Conservation (phyloP, 23 tunicate species). For the Styela clava region DNA sequence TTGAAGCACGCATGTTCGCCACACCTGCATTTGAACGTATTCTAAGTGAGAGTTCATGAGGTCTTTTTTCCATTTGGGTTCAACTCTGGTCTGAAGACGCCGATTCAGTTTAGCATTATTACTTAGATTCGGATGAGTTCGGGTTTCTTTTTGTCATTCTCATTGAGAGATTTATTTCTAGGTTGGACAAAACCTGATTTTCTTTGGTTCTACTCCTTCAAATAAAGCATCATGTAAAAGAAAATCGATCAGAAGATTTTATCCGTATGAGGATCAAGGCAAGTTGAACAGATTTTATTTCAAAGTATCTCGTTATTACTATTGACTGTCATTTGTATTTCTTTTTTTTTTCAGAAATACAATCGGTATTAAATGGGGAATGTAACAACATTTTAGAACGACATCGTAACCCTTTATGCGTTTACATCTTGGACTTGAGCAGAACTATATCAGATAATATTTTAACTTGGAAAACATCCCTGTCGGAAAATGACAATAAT, state of each 20-base stretch:
- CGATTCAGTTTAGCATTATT: too few relatives aligned
- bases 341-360: not conserved
- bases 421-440: slow-evolving; percentile 8
- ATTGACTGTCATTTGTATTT: too few relatives aligned
- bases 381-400: not conserved
- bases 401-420: slow-evolving; percentile 17
- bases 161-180: not conserved
- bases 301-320: not conserved
- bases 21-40: too few relatives aligned
- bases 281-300: not conserved
- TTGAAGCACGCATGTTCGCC: too few relatives aligned
- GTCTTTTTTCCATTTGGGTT: too few relatives aligned
- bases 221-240: not conserved
- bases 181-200: slow-evolving; percentile 30
- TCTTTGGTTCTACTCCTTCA: slow-evolving; percentile 10
- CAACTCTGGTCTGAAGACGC: too few relatives aligned
- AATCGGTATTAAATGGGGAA: not conserved
- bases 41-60: too few relatives aligned
- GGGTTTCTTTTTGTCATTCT: too few relatives aligned
- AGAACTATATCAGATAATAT: not conserved
- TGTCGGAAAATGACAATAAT: not conserved
- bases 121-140: too few relatives aligned
- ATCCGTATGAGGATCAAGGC: slow-evolving; percentile 5
- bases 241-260: not conserved
- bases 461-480: slow-evolving; percentile 1